Conservation (phyloP, 2,888 invertebrate species). For the Cremastobaeus sp. region DNA sequence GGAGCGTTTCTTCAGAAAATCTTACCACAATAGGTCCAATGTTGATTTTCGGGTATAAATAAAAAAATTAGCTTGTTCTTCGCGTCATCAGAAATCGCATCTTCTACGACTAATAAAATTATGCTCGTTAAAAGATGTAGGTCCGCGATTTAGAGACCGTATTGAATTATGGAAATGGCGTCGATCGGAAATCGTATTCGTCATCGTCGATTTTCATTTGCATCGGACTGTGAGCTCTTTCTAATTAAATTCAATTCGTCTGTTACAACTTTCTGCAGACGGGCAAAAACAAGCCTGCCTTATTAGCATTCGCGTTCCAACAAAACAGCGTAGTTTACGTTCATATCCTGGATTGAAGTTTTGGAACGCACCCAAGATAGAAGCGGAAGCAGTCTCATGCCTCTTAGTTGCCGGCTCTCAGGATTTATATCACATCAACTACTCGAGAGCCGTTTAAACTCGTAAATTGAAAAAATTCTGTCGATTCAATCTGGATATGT, state of each 20-base stretch:
- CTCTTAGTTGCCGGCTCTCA: constrained; percentile 17
- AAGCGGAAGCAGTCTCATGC: constrained; percentile 23
- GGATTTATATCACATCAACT: constrained; percentile 51
- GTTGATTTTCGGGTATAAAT: too few species aligned
- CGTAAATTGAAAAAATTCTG: constrained; percentile 47
- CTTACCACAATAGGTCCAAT: too few species aligned
- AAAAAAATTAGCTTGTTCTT: too few species aligned
- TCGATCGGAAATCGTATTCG: constrained; percentile 6
- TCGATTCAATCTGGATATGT: constrained; percentile 38
- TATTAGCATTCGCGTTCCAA: constrained; percentile 34
- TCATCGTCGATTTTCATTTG: constrained; percentile 36
- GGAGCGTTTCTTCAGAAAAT: too few species aligned
- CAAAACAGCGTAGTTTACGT: constrained; percentile 47
- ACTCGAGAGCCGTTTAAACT: constrained; percentile 32
- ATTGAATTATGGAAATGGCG: constrained; percentile 22
- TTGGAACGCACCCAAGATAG: constrained; percentile 49
- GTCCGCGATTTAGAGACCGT: neutral
- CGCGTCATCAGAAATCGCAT: constrained; percentile 13
- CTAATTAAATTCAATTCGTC: constrained; percentile 34
- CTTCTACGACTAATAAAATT: too few species aligned
- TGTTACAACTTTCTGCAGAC: constrained; percentile 32
- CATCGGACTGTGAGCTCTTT: constrained; percentile 6
- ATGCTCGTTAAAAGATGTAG: constrained; percentile 3
- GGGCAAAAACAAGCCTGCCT: constrained; percentile 33
- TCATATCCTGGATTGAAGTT: constrained; percentile 54